Base-by-base conservation (phyloP, 2,113 vertebrate genomes). In the Cynoglossus semilaevis region DNA sequence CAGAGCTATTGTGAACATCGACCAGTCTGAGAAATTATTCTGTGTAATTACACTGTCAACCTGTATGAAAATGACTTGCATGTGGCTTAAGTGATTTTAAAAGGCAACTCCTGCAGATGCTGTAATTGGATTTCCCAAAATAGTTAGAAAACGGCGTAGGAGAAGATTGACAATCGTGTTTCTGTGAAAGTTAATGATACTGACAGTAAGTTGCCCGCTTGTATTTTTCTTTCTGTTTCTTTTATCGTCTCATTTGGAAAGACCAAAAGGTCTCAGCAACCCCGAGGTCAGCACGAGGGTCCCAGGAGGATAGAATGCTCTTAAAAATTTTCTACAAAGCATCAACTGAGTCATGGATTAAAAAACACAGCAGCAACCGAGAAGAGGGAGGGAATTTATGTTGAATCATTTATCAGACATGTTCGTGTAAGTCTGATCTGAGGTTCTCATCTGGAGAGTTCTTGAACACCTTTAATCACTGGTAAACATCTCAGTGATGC, bases 401-500 rank as follows among this genome's bases (percentile, higher is more conserved):
- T 29, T 77, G 46, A 82, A 74, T 85, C 67, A 75, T 85, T 79
- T 63, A 82, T 73, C 63, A 70, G 57, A 70, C 68, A 68, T 51
- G 19, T 5, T 47, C 55, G 58, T 66, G 43, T 51, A 51, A 57
- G 57, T 51, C 34, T 17, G 50, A 62, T 62, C 67, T 6, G 16
- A 67, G 70, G 37, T 48, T 38, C 45, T 67, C 58, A 46, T 78
- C 53, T 64, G 58, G 67, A 54, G 51, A 34, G 1, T 67, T 59
- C 55, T 46, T 29, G 22, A 77, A 45, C 51, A 7, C 76, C 68
- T 77, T 84, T 79, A 77, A 79, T 79, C 60, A 62, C 11, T 10
- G 15, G 53, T 70, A 79, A 79, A 79, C 65, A 73, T 67, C 67
- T 72, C 58, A 72, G 80, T 83, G 67, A 84, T 76, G 82, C n/a